Evolutionary conservation across 2,888 invertebrate genomes (phyloP).

Genomic region (Andrena chrysosceles): DNA sequence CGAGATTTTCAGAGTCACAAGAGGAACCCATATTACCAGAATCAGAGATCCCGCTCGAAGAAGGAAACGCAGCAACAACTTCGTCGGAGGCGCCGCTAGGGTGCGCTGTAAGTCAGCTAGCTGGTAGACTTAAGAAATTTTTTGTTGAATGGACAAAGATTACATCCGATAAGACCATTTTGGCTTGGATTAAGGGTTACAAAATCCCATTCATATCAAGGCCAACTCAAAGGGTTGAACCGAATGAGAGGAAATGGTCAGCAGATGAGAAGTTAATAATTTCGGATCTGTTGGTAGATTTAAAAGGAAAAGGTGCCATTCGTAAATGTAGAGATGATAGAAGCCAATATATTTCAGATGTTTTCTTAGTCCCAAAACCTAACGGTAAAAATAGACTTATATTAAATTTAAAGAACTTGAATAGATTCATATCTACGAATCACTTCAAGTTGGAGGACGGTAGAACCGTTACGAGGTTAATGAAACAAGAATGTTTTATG

Average conservation of each 20-base stretch:
- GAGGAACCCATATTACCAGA: background rate
- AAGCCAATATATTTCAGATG: background rate
- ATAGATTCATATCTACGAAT: background rate
- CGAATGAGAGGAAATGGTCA: background rate
- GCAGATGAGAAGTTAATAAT: background rate
- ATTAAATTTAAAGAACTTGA: conserved; percentile 7
- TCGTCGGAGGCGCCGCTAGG: background rate
- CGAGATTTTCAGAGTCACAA: background rate
- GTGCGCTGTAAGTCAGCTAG: background rate
- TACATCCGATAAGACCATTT: background rate
- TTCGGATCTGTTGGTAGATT: background rate
- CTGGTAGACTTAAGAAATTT: background rate
- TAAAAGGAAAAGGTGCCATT: conserved; percentile 1
- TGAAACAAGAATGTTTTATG: conserved; percentile 1
- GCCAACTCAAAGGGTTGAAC: background rate
- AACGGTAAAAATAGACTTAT: background rate
- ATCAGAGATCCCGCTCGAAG: background rate
- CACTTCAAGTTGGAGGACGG: background rate
- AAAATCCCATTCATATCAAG: no score
- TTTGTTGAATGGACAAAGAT: background rate
- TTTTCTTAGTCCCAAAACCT: background rate
- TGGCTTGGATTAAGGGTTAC: background rate
- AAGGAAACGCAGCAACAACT: background rate
- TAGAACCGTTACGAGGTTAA: background rate
- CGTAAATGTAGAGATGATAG: background rate